Conservation (phyloP, 1,140 invertebrate species). For the Reticulitermes speratus region DNA sequence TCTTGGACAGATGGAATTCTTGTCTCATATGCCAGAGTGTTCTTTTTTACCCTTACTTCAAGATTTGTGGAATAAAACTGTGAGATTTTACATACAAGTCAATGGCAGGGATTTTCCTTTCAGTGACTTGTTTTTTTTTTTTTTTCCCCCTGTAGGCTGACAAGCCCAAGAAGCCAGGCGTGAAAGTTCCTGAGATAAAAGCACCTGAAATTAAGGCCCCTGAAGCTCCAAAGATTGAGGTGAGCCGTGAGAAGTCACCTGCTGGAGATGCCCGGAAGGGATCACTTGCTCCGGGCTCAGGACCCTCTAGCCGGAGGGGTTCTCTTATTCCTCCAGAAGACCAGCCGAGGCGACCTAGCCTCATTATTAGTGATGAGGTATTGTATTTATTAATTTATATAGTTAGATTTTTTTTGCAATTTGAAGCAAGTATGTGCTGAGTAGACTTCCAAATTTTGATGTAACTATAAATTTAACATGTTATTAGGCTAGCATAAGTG, state of each 20-base stretch:
- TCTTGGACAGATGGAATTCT: too few species aligned
- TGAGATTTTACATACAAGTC: too few species aligned
- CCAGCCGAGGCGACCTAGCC: slow-evolving; percentile 77
- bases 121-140: background rate
- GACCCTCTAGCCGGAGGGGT: slow-evolving; percentile 70
- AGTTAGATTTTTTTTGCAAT: background rate
- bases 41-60: too few species aligned
- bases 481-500: too few species aligned
- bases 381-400: slow-evolving; percentile 40
- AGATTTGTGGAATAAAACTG: too few species aligned
- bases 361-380: slow-evolving; percentile 94
- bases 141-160: background rate
- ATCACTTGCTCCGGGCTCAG: slow-evolving; percentile 71
- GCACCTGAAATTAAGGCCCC: slow-evolving; percentile 55
- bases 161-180: slow-evolving; percentile 27
- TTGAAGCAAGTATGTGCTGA: background rate
- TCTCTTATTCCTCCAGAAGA: slow-evolving; percentile 81
- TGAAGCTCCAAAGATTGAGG: slow-evolving; percentile 81
- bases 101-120: background rate
- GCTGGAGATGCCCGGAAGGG: slow-evolving; percentile 66
- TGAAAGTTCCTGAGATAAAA: slow-evolving; percentile 61
- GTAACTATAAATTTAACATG: too few species aligned
- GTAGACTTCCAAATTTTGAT: too few species aligned
- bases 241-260: slow-evolving; percentile 74
- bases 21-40: too few species aligned